phyloP scores from a whole-genome alignment of 2,888 invertebrate species.

The Brachypalpus laphriformis region DNA sequence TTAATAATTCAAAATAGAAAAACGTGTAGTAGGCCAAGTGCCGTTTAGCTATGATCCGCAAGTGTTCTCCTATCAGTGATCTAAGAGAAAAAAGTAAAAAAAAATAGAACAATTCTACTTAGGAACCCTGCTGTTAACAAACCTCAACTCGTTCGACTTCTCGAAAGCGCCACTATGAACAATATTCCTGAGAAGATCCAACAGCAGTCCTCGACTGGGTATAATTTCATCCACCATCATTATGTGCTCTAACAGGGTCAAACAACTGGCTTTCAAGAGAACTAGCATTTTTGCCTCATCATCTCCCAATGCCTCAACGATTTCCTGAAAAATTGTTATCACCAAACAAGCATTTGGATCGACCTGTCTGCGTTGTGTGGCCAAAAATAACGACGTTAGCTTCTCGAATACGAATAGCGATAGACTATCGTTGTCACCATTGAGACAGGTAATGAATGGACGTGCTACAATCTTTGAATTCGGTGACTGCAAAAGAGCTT shows the following conservation, averaged over 20 bases:
- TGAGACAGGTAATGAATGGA: constrained; percentile 79
- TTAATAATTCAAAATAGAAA: constrained; percentile 81
- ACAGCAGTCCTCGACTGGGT: constrained; percentile 78
- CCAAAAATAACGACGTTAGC: constrained; percentile 79
- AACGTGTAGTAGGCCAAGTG: constrained; percentile 82
- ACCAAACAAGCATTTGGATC: constrained; percentile 79
- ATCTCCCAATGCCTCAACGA: constrained; percentile 75
- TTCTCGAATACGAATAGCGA: constrained; percentile 79
- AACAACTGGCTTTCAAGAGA: constrained; percentile 78
- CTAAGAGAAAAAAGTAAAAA: constrained; percentile 44
- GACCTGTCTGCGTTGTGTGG: constrained; percentile 80
- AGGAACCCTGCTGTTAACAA: neutral
- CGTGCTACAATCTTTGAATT: constrained; percentile 80
- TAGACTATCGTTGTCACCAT: constrained; percentile 77
- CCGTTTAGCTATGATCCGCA: constrained; percentile 79
- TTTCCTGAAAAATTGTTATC: constrained; percentile 80
- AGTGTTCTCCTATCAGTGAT: constrained; percentile 76
- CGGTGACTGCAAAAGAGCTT: constrained; percentile 67
- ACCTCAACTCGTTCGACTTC: constrained; percentile 75
- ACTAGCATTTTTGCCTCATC: constrained; percentile 75
- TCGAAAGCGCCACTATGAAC: constrained; percentile 75
- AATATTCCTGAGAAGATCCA: constrained; percentile 78
- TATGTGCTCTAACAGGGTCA: constrained; percentile 80
- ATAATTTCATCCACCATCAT: constrained; percentile 82
- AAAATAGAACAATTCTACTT: neutral